Base-by-base conservation (phyloP, 1,140 invertebrate genomes). In the Lepidurus arcticus region DNA sequence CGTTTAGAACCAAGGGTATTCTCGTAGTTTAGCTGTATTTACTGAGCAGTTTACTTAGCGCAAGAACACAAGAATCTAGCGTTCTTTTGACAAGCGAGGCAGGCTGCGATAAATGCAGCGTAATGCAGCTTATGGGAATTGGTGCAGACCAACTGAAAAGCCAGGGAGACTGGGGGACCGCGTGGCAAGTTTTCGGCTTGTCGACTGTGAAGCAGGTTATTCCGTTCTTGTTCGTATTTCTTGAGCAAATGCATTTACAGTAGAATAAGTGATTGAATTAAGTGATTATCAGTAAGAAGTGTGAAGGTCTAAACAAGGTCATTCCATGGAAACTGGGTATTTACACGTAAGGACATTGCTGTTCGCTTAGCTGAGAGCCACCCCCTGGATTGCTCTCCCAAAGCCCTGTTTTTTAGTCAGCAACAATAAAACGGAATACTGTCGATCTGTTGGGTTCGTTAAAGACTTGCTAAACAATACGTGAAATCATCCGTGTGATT, bases 111-210 rank as follows among this genome's bases (percentile, higher is more conserved):
- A 65, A 65, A 65, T 65, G 53, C 53, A 65, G 53, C 53, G 53
- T 65, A 65, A 65, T 65, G 53, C 53, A n/a, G 53, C 13, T 65
- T 13, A 11, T 16, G 21, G 53, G 53, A 65, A 65, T 7, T 65
- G 53, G 53, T 65, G 53, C 53, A 65, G 53, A 65, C 53, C 53
- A 65, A 21, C 53, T 7, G 53, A 65, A 65, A 65, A 65, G 53
- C 34, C 34, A 34, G 34, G 34, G 34, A 34, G 34, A 34, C 34
- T 34, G 4, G 21, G 21, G 2, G 9, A 65, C 53, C 53, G 53
- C 53, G 53, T 65, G 53, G 53, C 53, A 65, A 16, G 53, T 7
- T 65, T 65, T 65, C 21, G 6, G 21, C 10, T 47, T 13, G 4
- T 65, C 7, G 6, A 21, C 21, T 34, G 34, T 34, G 34, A 34